Conservation (phyloP, 2,797 vertebrate genomes). For the Muscicapa comitata region DNA sequence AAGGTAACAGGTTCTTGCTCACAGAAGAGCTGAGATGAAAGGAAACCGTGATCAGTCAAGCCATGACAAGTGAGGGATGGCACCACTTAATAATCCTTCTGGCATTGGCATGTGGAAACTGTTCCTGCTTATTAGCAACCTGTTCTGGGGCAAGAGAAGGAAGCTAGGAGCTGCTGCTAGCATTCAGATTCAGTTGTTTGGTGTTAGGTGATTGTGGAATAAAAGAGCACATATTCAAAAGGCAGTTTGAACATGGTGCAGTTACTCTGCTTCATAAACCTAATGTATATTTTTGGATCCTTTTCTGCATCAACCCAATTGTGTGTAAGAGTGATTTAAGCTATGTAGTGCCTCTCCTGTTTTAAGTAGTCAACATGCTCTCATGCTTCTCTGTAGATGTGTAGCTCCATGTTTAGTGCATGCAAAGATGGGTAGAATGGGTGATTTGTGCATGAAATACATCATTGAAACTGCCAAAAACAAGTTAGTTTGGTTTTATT, state of each 20-base stretch:
- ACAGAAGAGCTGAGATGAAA: not conserved
- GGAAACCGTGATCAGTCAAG: not conserved
- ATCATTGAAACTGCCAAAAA: not conserved
- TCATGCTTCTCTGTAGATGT: not conserved
- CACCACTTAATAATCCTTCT: not conserved
- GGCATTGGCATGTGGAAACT: not conserved
- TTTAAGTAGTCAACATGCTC: accelerated
- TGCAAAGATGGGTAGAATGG: not conserved
- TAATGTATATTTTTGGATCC: not conserved
- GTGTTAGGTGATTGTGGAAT: not conserved
- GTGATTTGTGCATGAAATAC: not conserved
- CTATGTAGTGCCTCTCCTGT: accelerated
- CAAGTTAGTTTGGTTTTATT: not conserved
- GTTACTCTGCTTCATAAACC: not conserved
- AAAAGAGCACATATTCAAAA: not conserved
- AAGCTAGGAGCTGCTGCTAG: not conserved
- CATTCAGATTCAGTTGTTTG: not conserved
- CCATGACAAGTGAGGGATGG: not conserved
- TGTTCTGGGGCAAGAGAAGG: not conserved
- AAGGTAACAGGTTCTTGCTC: not conserved
- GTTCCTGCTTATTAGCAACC: not conserved
- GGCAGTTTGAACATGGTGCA: not conserved
- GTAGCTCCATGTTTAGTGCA: accelerated
- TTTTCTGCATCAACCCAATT: not conserved
- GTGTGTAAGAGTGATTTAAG: not conserved